Evolutionary conservation across 2,797 vertebrate species (phyloP), one percentile per base, ranked within the genome.

Genomic region (Danio tinwini): DNA sequence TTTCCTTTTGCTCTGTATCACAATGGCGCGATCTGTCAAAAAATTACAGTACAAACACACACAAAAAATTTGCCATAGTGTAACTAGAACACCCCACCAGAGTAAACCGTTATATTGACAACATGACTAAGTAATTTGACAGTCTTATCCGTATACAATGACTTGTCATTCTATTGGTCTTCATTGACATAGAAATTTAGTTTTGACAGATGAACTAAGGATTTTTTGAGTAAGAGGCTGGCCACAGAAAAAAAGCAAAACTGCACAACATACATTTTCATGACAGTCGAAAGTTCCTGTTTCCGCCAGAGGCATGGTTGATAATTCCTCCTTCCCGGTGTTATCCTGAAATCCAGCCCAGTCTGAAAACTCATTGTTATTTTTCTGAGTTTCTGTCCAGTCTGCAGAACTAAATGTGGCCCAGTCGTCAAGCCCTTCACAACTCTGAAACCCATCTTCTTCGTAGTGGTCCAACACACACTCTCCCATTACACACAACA

Each of bases 351-450:
- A 86, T 59, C 2, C 74, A 40, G 29, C 56, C 85, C 84, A 85
- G 21, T 85, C 83, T n/a, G 64, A 75, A 78, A 80, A 81, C 29
- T 44, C 37, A 40, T 37, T 79, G 59, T 73, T 56, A 16, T 80
- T 42, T 8, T n/a, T 39, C 19, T 55, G 17, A 44, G 62, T 9
- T 14, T 76, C 81, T 19, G 64, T 50, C 80, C 78, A 78, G 68
- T 76, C 71, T 1, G 29, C 42, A 12, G 80, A 78, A 29, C 62
- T 70, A 49, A 61, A 82, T 17, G 61, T 52, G 16, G 80, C 74
- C 86, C 82, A 84, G 5, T 84, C 81, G 0, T 72, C 75, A 67
- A 83, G 83, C 14, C 56, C 67, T 16, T 78, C 77, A 58, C 75
- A 69, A 55, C 58, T 71, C n/a, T 80, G 76, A 69, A 74, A 64